phyloP scores from a whole-genome alignment of 1,140 invertebrate species.

The Listronotus oregonensis region DNA sequence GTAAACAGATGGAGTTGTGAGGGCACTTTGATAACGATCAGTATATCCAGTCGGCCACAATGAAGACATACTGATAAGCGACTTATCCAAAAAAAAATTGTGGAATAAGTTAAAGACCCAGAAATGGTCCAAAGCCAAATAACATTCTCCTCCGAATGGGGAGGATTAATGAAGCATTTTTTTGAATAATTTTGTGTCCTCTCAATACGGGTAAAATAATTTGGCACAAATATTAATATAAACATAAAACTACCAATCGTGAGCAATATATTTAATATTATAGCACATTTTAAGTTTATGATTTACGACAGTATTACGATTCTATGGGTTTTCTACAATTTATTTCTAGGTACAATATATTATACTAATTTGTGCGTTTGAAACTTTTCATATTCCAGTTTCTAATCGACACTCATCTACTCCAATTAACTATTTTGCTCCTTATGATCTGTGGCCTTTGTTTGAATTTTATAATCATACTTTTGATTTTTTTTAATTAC shows the following conservation, averaged over 20 bases:
- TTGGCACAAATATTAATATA: slow-evolving; percentile 40
- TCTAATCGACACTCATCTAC: slow-evolving; percentile 4
- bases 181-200: too few relatives aligned
- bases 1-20: too few relatives aligned
- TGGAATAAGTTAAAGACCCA: too few relatives aligned
- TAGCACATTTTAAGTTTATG: neutral
- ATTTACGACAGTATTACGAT: neutral
- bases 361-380: slow-evolving; percentile 11
- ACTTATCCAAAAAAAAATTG: too few relatives aligned
- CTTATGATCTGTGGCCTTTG: neutral
- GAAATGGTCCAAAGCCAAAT: too few relatives aligned
- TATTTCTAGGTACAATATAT: slow-evolving; percentile 8
- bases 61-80: too few relatives aligned
- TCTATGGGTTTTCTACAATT: neutral
- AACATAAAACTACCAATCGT: slow-evolving; percentile 29
- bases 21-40: too few relatives aligned
- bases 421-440: slow-evolving; percentile 3
- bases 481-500: too few relatives aligned
- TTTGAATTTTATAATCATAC: too few relatives aligned
- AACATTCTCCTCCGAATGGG: too few relatives aligned
- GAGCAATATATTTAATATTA: slow-evolving; percentile 30
- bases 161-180: too few relatives aligned
- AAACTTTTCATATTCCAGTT: slow-evolving; percentile 8
- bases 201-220: neutral
- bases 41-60: too few relatives aligned